Evolutionary conservation across 1,140 invertebrate genomes (phyloP).

Genomic region (Leptopilina boulardi): DNA sequence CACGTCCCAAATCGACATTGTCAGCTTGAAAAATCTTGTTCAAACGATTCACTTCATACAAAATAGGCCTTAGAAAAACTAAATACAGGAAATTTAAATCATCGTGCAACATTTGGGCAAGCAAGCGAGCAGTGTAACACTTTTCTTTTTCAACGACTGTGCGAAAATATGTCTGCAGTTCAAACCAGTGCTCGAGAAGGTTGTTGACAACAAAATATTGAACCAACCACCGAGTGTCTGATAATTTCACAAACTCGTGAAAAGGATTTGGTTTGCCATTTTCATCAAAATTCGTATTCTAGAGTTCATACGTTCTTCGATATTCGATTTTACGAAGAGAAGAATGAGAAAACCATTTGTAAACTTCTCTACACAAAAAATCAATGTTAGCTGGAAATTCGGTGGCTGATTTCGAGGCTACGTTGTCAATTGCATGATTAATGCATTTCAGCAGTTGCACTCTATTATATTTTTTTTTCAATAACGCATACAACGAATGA

Average conservation of each 20-base stretch:
- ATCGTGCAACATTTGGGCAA: slow-evolving; percentile 31
- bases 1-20: slow-evolving; percentile 34
- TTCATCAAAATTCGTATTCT: slow-evolving; percentile 25
- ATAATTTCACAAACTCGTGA: slow-evolving; percentile 39
- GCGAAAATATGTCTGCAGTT: slow-evolving; percentile 33
- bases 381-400: slow-evolving; percentile 44
- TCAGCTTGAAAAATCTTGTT: slow-evolving; percentile 38
- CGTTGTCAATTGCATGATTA: slow-evolving; percentile 43
- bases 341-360: slow-evolving; percentile 46
- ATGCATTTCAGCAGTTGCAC: slow-evolving; percentile 41
- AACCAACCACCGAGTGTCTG: slow-evolving; percentile 37
- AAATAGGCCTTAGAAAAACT: slow-evolving; percentile 38
- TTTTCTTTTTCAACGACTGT: not conserved
- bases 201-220: slow-evolving; percentile 9
- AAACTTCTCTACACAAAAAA: slow-evolving; percentile 45
- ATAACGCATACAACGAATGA: slow-evolving; percentile 39
- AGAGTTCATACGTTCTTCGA: slow-evolving; percentile 31
- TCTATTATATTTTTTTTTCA: slow-evolving; percentile 38
- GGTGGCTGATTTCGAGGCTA: slow-evolving; percentile 39
- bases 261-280: slow-evolving; percentile 2
- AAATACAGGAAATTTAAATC: slow-evolving; percentile 24
- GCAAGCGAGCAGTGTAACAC: slow-evolving; percentile 8
- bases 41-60: slow-evolving; percentile 18
- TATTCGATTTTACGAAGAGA: slow-evolving; percentile 39
- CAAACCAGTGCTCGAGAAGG: slow-evolving; percentile 37